Evolutionary conservation across 2,113 vertebrate species (phyloP).

Genomic region (Panthera uncia): DNA sequence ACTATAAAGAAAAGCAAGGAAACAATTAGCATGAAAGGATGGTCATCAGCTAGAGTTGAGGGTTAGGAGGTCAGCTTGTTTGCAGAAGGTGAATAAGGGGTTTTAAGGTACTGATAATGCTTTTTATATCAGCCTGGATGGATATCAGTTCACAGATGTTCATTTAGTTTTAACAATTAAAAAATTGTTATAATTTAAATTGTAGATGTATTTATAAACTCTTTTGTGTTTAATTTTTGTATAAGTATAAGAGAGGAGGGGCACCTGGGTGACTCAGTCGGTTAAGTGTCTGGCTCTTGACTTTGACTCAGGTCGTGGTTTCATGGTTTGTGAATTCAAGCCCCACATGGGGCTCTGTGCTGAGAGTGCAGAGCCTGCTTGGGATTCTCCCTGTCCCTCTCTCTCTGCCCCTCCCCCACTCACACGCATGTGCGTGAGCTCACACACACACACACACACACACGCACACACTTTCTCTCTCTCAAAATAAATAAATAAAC

Average conservation of each 20-base stretch:
- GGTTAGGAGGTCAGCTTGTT: neutral
- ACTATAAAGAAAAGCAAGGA: neutral
- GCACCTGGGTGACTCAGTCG: no score
- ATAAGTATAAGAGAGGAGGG: neutral
- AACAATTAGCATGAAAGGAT: neutral
- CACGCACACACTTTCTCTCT: no score
- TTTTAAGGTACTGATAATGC: neutral
- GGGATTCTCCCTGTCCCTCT: no score
- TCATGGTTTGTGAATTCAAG: no score
- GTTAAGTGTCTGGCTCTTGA: no score
- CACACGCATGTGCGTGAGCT: no score
- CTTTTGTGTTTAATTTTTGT: neutral
- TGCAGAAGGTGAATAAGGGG: neutral
- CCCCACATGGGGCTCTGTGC: no score
- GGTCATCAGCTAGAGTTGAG: neutral
- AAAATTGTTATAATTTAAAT: neutral
- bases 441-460: no score
- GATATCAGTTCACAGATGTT: neutral
- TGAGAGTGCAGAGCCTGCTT: no score
- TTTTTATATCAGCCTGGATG: neutral
- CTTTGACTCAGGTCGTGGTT: no score
- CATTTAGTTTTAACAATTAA: neutral
- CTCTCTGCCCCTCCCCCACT: no score
- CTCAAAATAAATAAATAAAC: no score
- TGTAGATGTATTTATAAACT: neutral